Evolutionary conservation across 1,140 invertebrate species (phyloP).

Genomic region (Sminthurides bifidus): DNA sequence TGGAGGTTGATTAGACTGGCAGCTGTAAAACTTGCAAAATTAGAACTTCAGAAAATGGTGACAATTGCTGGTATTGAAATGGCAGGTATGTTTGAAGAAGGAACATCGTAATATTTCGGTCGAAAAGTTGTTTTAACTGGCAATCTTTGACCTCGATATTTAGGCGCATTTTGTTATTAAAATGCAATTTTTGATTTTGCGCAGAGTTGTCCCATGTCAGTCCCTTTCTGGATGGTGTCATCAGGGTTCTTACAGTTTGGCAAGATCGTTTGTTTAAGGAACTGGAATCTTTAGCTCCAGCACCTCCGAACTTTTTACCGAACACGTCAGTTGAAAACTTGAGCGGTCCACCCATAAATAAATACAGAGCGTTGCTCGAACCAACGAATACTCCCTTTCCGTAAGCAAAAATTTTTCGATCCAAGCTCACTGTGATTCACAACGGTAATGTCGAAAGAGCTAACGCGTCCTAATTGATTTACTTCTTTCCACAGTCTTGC

Average conservation of each 20-base stretch:
- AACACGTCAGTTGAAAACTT: constrained; percentile 63
- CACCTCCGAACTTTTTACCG: constrained; percentile 67
- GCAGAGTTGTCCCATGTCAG: constrained; percentile 84
- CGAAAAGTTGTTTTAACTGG: background rate
- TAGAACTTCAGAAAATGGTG: constrained; percentile 47
- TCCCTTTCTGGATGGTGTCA: constrained; percentile 77
- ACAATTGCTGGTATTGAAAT: constrained; percentile 62
- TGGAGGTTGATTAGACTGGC: constrained; percentile 88
- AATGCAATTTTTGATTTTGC: constrained; percentile 27
- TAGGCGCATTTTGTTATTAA: background rate
- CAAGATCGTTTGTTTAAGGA: constrained; percentile 63
- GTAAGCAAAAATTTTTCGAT: constrained; percentile 40
- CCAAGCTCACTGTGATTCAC: constrained; percentile 2
- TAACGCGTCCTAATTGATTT: background rate
- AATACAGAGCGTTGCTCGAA: constrained; percentile 83
- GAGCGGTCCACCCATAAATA: constrained; percentile 74
- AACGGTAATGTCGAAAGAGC: background rate
- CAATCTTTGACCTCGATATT: constrained; percentile 10
- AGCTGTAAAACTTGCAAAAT: constrained; percentile 67
- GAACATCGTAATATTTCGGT: background rate
- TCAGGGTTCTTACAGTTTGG: constrained; percentile 80
- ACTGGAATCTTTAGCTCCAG: constrained; percentile 57
- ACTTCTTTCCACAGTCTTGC: constrained; percentile 12
- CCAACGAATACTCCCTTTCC: constrained; percentile 90
- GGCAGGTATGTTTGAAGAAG: constrained; percentile 50